Percentiles rank a stretch among this genome's conserved stretches.
phyloP scores from a whole-genome alignment of 2,797 vertebrate species.

The Chanos chanos region DNA sequence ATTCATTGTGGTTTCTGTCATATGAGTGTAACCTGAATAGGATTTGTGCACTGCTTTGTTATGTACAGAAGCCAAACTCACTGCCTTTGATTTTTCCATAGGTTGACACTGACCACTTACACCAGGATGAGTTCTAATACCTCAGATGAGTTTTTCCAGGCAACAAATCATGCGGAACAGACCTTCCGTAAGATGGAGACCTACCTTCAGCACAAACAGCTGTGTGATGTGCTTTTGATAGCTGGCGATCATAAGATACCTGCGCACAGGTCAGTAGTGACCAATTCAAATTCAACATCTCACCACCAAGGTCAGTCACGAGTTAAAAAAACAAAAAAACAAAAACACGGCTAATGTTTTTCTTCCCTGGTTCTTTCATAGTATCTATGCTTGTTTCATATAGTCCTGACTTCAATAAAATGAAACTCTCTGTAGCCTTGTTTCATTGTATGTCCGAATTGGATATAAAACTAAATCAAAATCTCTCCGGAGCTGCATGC shows the following conservation, averaged over 20 bases:
- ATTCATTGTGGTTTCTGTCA: too few relatives aligned
- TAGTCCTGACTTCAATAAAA: conserved; percentile 15
- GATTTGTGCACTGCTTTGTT: too few relatives aligned
- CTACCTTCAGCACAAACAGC: conserved; percentile 93
- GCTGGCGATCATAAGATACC: conserved; percentile 92
- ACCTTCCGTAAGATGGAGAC: conserved; percentile 95
- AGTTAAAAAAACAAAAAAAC: too few relatives aligned
- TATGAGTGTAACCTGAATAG: too few relatives aligned
- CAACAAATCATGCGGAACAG: conserved; percentile 87
- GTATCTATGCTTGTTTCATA: too few relatives aligned
- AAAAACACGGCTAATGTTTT: too few relatives aligned
- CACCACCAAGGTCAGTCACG: too few relatives aligned
- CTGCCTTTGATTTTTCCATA: conserved; percentile 53
- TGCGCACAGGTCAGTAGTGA: conserved; percentile 83
- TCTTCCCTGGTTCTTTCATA: too few relatives aligned
- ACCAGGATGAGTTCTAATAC: conserved; percentile 79
- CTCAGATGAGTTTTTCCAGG: conserved; percentile 89
- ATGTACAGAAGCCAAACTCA: not conserved
- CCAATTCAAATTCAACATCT: not conserved
- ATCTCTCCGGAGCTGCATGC: conserved; percentile 15
- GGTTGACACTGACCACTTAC: conserved; percentile 73
- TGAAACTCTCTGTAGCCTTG: conserved; percentile 12
- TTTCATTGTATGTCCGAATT: conserved; percentile 14
- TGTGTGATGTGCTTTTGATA: conserved; percentile 93
- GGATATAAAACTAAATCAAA: conserved; percentile 23